These are phyloP conservation scores for Lepisosteus osseus DNA, from an alignment of 2,113 vertebrate species.

Conservation along the genomic window DNA sequence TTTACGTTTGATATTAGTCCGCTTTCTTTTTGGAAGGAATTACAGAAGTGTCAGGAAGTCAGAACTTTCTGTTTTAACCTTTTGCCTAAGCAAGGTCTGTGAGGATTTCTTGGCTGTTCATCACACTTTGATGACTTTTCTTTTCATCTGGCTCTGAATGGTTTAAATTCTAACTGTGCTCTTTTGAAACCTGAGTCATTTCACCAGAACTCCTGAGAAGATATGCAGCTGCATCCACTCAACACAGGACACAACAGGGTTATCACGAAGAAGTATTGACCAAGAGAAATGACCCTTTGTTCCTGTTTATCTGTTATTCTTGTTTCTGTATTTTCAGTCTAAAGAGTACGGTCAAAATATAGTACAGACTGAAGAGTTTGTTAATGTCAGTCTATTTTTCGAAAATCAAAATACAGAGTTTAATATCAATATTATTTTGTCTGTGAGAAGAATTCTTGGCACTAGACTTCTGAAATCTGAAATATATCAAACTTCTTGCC, in stretches of 20 bases:
- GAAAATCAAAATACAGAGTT: no score
- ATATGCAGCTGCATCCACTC: not conserved
- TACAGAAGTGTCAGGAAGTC: no score
- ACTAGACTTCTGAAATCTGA: no score
- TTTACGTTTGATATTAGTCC: no score
- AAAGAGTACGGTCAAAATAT: no score
- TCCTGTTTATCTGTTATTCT: not conserved
- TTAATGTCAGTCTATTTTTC: no score
- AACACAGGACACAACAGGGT: not conserved
- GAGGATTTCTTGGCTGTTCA: not conserved
- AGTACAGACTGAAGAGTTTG: no score
- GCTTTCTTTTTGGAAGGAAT: no score
- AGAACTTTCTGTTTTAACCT: not conserved
- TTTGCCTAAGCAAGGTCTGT: not conserved
- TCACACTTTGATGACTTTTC: not conserved
- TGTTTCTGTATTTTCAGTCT: not conserved
- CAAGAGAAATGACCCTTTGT: not conserved
- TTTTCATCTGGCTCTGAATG: not conserved
- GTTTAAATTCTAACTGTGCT: not conserved
- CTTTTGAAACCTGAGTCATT: conserved; percentile 1
- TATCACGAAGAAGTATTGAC: not conserved
- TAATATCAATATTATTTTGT: no score
- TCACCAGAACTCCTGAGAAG: not conserved
- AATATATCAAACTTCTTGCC: no score
- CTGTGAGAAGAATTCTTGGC: no score